Evolutionary conservation across 1,140 invertebrate genomes (phyloP).

Genomic region (Leptinotarsa defecta): DNA sequence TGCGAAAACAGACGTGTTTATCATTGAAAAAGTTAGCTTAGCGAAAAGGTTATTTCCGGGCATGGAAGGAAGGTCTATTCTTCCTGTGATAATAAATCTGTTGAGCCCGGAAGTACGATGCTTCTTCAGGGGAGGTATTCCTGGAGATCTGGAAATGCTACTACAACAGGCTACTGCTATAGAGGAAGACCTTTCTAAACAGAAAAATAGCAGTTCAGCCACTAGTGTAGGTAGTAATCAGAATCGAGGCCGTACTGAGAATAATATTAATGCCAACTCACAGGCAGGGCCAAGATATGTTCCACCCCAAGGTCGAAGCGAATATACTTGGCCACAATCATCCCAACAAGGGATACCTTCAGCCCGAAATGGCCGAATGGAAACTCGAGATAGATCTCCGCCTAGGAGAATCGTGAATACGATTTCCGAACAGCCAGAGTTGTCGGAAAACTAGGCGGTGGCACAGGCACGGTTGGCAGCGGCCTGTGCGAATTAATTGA

Average conservation of each 20-base stretch:
- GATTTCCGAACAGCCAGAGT: too few relatives aligned
- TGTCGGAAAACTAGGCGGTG: too few relatives aligned
- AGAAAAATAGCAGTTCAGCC: too few relatives aligned
- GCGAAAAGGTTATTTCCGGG: not conserved
- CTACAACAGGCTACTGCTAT: not conserved
- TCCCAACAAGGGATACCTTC: not conserved
- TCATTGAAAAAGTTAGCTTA: not conserved
- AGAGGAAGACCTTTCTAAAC: too few relatives aligned
- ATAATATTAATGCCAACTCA: too few relatives aligned
- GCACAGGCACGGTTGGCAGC: too few relatives aligned
- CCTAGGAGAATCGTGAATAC: too few relatives aligned
- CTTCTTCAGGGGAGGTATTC: not conserved
- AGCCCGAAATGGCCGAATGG: not conserved
- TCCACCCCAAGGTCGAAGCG: not conserved
- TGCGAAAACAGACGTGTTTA: not conserved
- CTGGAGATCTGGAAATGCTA: not conserved
- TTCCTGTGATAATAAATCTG: not conserved
- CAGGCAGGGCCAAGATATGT: not conserved
- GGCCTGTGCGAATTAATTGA: too few relatives aligned
- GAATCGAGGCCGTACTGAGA: too few relatives aligned
- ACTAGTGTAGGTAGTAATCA: too few relatives aligned
- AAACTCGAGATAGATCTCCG: too few relatives aligned
- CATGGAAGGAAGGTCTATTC: not conserved
- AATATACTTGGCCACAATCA: not conserved
- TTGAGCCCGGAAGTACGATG: not conserved